Evolutionary conservation across 1,140 invertebrate genomes (phyloP).

Genomic region (Drosophila saltans): DNA sequence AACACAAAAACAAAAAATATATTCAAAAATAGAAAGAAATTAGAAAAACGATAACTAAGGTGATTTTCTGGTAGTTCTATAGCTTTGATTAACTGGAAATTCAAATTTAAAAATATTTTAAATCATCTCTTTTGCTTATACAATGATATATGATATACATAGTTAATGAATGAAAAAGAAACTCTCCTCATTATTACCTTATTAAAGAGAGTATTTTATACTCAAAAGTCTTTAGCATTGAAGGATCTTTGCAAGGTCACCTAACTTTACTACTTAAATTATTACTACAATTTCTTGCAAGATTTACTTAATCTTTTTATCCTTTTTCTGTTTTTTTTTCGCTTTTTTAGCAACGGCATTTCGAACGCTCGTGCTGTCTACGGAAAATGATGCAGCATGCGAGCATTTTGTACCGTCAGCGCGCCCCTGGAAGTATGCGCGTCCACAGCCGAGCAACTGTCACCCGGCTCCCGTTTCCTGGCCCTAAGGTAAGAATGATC

Average conservation of each 20-base stretch:
- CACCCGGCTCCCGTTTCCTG: conserved; percentile 83
- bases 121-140: background rate
- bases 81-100: conserved; percentile 1
- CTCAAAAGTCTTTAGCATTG: no score
- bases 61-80: conserved; percentile 44
- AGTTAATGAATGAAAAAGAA: no score
- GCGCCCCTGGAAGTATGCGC: conserved; percentile 84
- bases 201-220: no score
- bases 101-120: background rate
- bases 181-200: no score
- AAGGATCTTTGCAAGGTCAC: no score
- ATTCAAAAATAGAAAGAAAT: background rate
- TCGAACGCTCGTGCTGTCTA: conserved; percentile 80
- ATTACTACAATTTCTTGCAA: background rate
- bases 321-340: conserved; percentile 9
- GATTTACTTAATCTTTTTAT: background rate
- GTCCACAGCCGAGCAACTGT: conserved; percentile 83
- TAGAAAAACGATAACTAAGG: conserved; percentile 39
- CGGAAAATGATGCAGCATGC: conserved; percentile 84
- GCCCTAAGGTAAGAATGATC: conserved; percentile 73
- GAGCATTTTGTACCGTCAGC: conserved; percentile 84
- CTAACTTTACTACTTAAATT: background rate
- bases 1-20: conserved; percentile 31
- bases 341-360: conserved; percentile 69
- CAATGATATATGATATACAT: no score